A percentile compares a stretch with the other conserved stretches of the same genome.
Evolutionary conservation across 2,888 invertebrate species (phyloP).

Genomic region (Poecilobothrus nobilitatus): DNA sequence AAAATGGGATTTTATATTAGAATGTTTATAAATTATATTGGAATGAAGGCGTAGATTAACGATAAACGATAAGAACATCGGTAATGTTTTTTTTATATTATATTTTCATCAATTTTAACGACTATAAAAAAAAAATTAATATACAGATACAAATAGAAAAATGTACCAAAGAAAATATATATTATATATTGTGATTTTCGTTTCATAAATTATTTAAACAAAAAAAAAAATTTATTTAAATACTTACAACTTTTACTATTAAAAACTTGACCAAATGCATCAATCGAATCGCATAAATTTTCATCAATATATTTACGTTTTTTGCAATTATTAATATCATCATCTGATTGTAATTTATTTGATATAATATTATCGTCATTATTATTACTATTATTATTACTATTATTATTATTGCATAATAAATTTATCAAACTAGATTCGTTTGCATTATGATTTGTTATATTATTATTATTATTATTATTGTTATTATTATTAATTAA

Average conservation of each 20-base stretch:
- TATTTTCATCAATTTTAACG: too few species aligned
- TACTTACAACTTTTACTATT: conserved; percentile 43
- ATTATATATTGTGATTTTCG: too few species aligned
- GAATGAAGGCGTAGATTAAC: too few species aligned
- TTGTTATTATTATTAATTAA: conserved; percentile 13
- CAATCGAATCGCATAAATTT: conserved; percentile 39
- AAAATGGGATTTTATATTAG: too few species aligned
- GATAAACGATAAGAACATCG: too few species aligned
- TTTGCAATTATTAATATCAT: conserved; percentile 36
- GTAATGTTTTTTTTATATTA: too few species aligned
- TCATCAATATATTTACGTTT: conserved; percentile 34
- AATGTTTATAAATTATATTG: too few species aligned
- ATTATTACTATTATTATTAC: conserved; percentile 5
- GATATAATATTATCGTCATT: conserved; percentile 10
- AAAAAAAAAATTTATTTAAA: conserved; percentile 11
- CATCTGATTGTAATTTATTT: conserved; percentile 13
- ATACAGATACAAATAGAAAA: too few species aligned
- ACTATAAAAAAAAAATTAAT: too few species aligned
- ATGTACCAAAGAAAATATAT: too few species aligned
- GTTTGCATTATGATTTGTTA: conserved; percentile 5
- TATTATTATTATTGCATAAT: conserved; percentile 14
- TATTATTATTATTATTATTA: conserved; percentile 11
- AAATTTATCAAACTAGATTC: conserved; percentile 13
- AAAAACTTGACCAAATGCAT: conserved; percentile 39
- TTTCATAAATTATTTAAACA: too few species aligned